Evolutionary conservation across 2,888 invertebrate species (phyloP).

Genomic region (Diploptera punctata): DNA sequence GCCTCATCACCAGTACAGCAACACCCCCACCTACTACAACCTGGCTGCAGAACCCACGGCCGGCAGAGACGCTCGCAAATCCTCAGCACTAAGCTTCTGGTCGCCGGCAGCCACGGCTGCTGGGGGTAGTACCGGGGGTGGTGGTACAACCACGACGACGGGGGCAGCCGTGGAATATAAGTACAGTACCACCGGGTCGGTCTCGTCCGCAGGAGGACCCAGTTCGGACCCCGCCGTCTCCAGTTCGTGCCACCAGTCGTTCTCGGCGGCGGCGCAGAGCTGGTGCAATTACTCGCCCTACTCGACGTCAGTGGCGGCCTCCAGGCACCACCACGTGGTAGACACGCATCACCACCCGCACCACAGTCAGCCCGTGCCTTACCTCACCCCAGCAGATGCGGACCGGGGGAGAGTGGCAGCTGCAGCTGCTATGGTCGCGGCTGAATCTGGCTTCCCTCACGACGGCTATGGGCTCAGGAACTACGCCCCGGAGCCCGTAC

Average conservation of each 20-base stretch:
- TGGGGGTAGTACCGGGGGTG: conserved; percentile 43
- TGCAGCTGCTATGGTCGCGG: conserved; percentile 61
- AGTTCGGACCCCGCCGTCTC: conserved; percentile 62
- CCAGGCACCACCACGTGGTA: conserved; percentile 62
- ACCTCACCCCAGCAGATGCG: conserved; percentile 73
- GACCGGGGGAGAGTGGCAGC: conserved; percentile 69
- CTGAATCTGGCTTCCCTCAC: conserved; percentile 72
- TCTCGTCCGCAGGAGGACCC: conserved; percentile 67
- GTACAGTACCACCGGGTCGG: conserved; percentile 33
- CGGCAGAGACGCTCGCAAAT: conserved; percentile 66
- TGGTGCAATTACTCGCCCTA: conserved; percentile 77
- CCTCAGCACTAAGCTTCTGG: conserved; percentile 70
- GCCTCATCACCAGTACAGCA: conserved; percentile 71
- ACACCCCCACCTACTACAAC: conserved; percentile 77
- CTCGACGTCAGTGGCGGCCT: conserved; percentile 49
- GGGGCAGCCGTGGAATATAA: conserved; percentile 31
- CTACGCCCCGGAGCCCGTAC: conserved; percentile 75
- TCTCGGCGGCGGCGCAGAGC: conserved; percentile 61
- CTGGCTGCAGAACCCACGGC: conserved; percentile 65
- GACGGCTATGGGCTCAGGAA: conserved; percentile 78
- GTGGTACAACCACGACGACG: conserved; percentile 34
- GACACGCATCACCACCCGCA: conserved; percentile 63
- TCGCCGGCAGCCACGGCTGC: conserved; percentile 62
- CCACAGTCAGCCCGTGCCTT: conserved; percentile 62
- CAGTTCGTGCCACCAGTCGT: conserved; percentile 69